phyloP scores from a whole-genome alignment of 2,797 vertebrate species.

The Parauchenoglanis punctatus region DNA sequence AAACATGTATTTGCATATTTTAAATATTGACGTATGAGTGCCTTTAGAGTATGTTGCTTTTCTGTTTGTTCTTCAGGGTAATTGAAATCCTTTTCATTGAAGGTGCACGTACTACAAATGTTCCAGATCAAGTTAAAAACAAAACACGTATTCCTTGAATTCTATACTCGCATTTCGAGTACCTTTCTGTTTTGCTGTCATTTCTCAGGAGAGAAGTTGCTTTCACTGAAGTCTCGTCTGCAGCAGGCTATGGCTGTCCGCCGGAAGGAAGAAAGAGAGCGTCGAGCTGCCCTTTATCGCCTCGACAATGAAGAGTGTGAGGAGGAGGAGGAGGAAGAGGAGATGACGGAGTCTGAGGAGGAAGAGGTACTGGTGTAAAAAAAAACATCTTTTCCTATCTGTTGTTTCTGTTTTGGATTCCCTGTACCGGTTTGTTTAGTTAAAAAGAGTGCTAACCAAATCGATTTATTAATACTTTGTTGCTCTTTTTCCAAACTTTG shows the following conservation, averaged over 20 bases:
- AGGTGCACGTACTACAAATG: neutral
- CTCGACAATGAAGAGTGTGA: constrained; percentile 92
- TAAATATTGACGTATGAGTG: neutral
- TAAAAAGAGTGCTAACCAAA: neutral
- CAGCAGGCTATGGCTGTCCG: constrained; percentile 93
- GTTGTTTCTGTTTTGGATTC: neutral
- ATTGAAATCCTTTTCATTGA: neutral
- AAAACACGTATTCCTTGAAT: neutral
- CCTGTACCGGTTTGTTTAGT: too few species aligned
- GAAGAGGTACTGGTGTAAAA: constrained; percentile 71
- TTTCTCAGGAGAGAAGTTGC: constrained; percentile 86
- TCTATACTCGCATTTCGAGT: neutral
- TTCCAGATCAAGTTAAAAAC: neutral
- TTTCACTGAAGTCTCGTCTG: constrained; percentile 88
- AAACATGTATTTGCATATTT: neutral
- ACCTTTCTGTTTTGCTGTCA: neutral
- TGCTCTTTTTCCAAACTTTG: constrained; percentile 7
- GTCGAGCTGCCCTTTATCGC: constrained; percentile 82
- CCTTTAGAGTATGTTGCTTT: neutral
- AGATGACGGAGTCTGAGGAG: constrained; percentile 88
- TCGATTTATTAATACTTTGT: neutral
- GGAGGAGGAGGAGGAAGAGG: constrained; percentile 85
- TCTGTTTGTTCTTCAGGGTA: neutral
- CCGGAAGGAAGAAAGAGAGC: constrained; percentile 84
- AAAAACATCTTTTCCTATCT: neutral